These are phyloP conservation scores for Papilio gigon DNA, from an alignment of 2,888 invertebrate genomes.

Conservation along the genomic window DNA sequence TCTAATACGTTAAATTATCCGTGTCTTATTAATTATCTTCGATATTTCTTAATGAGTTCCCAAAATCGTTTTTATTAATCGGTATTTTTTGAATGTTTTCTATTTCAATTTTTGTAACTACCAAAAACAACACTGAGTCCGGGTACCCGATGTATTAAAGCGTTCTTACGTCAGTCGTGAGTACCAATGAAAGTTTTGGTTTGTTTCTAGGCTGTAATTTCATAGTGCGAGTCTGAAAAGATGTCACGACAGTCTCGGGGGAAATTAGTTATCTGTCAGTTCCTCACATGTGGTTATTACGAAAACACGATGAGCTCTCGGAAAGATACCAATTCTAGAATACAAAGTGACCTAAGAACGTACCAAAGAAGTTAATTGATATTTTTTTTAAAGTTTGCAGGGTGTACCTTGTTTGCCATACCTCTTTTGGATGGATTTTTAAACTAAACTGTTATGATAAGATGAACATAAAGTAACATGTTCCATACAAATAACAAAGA, in stretches of 20 bases:
- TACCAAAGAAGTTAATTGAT: not conserved
- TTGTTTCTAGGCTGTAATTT: slow-evolving; percentile 45
- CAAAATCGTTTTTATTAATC: not conserved
- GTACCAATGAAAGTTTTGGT: slow-evolving; percentile 27
- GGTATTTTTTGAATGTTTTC: not conserved
- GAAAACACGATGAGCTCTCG: slow-evolving; percentile 48
- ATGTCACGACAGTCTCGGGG: slow-evolving; percentile 45
- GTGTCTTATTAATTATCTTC: not conserved
- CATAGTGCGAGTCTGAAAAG: slow-evolving; percentile 42
- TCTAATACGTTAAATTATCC: not conserved
- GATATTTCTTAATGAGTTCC: not conserved
- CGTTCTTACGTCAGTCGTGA: slow-evolving; percentile 15
- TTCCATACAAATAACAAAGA: too few species aligned
- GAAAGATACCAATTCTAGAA: slow-evolving; percentile 45
- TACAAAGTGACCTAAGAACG: not conserved
- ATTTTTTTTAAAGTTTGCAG: too few species aligned
- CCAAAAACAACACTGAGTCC: too few species aligned
- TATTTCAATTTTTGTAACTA: too few species aligned
- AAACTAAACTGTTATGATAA: too few species aligned
- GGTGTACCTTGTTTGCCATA: too few species aligned
- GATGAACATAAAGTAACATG: too few species aligned
- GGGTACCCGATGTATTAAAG: not conserved
- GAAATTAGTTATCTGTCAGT: slow-evolving; percentile 51
- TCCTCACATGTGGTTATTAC: slow-evolving; percentile 55
- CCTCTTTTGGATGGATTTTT: too few species aligned